These are phyloP conservation scores for Uromys caudimaculatus DNA, from an alignment of 2,797 vertebrate genomes.

Conservation along the genomic window DNA sequence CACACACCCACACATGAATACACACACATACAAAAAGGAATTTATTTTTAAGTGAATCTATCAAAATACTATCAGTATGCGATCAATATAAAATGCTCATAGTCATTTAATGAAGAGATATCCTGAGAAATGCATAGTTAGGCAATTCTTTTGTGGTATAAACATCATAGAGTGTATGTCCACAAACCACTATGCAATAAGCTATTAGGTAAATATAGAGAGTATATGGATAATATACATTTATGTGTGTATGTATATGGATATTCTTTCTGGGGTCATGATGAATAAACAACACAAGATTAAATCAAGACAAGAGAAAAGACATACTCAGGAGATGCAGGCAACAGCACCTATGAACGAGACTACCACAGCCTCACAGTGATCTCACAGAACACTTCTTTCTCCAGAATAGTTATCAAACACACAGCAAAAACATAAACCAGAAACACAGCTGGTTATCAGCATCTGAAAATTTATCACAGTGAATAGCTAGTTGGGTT, in stretches of 20 bases:
- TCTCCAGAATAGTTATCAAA: background rate
- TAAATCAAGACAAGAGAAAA: background rate
- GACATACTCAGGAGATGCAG: background rate
- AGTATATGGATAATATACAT: background rate
- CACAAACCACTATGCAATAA: background rate
- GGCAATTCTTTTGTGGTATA: background rate
- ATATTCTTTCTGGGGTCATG: background rate
- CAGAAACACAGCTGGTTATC: background rate
- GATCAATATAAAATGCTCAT: background rate
- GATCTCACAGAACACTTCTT: background rate
- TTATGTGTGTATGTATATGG: background rate
- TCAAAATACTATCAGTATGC: slow-evolving; percentile 1
- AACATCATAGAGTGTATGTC: background rate
- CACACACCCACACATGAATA: background rate
- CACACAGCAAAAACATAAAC: background rate
- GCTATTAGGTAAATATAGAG: background rate
- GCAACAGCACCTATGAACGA: background rate
- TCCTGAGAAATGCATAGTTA: background rate
- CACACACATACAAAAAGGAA: background rate
- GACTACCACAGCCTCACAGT: background rate
- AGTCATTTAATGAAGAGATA: background rate
- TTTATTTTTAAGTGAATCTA: background rate
- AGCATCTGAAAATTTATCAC: background rate
- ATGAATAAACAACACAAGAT: background rate
- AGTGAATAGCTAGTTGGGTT: background rate